phyloP scores from a whole-genome alignment of 2,797 vertebrate species.

The Anguilla obscura region DNA sequence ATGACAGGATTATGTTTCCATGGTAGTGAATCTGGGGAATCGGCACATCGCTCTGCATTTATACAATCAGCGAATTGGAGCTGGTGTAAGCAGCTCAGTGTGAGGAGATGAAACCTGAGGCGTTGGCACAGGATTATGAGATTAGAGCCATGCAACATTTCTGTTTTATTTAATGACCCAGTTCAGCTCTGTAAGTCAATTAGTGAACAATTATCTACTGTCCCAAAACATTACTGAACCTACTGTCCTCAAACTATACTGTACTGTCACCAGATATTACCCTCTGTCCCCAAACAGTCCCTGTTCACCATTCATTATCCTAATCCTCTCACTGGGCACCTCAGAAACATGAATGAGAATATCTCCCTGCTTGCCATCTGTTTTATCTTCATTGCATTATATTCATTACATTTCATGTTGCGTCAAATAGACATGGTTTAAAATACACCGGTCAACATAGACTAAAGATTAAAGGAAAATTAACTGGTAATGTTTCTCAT shows the following conservation, averaged over 20 bases:
- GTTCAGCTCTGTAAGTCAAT: neutral
- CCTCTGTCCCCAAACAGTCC: neutral
- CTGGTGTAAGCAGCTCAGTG: neutral
- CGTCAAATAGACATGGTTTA: no score
- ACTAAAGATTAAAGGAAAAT: neutral
- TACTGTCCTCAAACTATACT: neutral
- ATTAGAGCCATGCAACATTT: neutral
- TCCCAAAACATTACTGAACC: neutral
- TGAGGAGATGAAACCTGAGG: neutral
- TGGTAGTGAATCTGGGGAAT: neutral
- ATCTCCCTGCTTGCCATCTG: neutral
- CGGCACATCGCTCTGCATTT: neutral
- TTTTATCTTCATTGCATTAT: neutral
- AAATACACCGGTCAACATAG: neutral
- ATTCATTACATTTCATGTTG: no score
- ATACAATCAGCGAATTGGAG: neutral
- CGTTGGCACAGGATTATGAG: neutral
- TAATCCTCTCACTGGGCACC: neutral
- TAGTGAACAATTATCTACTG: neutral
- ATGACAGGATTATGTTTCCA: no score
- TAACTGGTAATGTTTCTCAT: neutral
- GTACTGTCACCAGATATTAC: neutral
- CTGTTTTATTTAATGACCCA: neutral
- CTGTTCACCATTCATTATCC: neutral
- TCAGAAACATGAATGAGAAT: neutral